A percentile compares a stretch with the other conserved stretches of the same genome.
Evolutionary conservation across 1,140 invertebrate species (phyloP).

Genomic region (Dendroctonus valens): DNA sequence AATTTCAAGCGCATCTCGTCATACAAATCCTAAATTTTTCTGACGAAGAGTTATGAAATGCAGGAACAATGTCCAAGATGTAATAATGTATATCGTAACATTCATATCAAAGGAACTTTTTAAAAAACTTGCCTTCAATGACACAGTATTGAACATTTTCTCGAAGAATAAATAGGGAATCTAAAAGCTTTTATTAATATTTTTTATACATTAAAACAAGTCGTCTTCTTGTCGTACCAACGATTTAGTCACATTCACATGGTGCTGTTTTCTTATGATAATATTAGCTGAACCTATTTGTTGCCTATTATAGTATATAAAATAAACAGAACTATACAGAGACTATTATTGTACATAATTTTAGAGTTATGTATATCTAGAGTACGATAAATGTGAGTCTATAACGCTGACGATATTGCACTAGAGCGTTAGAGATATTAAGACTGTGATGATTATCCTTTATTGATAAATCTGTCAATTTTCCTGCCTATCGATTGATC

Average conservation of each 20-base stretch:
- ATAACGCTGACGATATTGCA: slow-evolving; percentile 14
- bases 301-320: slow-evolving; percentile 24
- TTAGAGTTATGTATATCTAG: slow-evolving; percentile 8
- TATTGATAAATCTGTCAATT: neutral
- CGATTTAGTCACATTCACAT: slow-evolving; percentile 38
- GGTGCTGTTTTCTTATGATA: slow-evolving; percentile 39
- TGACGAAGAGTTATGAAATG: no score
- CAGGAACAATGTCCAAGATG: no score
- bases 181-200: no score
- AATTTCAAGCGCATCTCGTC: no score
- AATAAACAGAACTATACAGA: slow-evolving; percentile 12
- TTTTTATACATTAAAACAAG: no score
- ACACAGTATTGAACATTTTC: no score
- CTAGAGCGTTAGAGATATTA: slow-evolving; percentile 31
- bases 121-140: no score
- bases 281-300: slow-evolving; percentile 29
- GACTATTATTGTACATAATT: slow-evolving; percentile 2
- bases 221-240: neutral
- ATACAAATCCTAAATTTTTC: no score
- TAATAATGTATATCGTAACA: no score
- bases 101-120: no score
- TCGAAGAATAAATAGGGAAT: no score
- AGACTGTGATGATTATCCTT: slow-evolving; percentile 32
- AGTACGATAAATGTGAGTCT: slow-evolving; percentile 3
- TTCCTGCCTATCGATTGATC: neutral